Conservation (phyloP, 2,888 invertebrate species). For the Diarsia rubi region DNA sequence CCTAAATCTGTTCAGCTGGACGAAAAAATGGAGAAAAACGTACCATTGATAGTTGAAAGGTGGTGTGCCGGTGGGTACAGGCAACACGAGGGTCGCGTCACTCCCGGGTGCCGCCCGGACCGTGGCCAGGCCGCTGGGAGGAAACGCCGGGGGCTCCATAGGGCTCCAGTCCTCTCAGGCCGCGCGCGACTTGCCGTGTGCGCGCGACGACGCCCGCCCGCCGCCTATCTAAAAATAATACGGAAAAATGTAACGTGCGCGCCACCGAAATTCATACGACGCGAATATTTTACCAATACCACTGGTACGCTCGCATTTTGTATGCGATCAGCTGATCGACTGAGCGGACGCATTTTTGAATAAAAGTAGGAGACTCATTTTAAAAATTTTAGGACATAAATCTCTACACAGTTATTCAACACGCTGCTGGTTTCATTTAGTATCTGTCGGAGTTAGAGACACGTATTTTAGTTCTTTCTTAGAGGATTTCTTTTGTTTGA, state of each 20-base stretch:
- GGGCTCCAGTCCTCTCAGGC: constrained; percentile 85
- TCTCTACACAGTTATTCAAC: neutral
- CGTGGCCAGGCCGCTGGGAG: constrained; percentile 75
- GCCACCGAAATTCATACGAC: constrained; percentile 81
- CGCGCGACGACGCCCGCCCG: constrained; percentile 81
- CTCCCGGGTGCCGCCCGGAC: constrained; percentile 83
- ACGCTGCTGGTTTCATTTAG: neutral
- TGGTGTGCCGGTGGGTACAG: constrained; percentile 81
- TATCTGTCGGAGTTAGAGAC: neutral
- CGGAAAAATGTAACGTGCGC: constrained; percentile 87
- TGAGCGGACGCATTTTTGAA: constrained; percentile 1
- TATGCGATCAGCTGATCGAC: constrained; percentile 72
- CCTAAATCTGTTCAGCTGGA: constrained; percentile 60
- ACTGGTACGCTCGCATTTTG: constrained; percentile 58
- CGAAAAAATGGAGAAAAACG: constrained; percentile 68
- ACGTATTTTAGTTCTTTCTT: neutral
- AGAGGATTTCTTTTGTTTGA: neutral
- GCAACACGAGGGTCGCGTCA: constrained; percentile 77
- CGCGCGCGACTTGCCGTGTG: constrained; percentile 88
- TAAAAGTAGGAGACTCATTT: neutral
- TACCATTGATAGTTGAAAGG: constrained; percentile 86
- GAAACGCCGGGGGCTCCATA: constrained; percentile 87
- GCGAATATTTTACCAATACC: constrained; percentile 87
- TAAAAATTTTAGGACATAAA: neutral
- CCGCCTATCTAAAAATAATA: constrained; percentile 90